Percentiles rank a stretch among this genome's conserved stretches.
These are phyloP conservation scores for Huso huso DNA, from an alignment of 2,797 vertebrate genomes.

Conservation along the genomic window DNA sequence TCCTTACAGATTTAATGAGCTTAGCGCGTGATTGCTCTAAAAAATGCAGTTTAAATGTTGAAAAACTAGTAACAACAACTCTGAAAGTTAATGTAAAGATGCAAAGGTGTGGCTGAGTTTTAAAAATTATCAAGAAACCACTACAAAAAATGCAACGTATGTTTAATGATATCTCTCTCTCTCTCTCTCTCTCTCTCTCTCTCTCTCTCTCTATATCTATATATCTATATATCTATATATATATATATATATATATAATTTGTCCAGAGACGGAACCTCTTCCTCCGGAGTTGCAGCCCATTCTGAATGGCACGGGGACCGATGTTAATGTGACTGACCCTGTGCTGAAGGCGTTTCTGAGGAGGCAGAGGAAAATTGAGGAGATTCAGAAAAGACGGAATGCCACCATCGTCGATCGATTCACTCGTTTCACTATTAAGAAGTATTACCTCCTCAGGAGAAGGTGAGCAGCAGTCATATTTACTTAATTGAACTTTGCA, in stretches of 20 bases:
- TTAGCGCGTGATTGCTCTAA: no score
- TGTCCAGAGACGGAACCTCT: conserved; percentile 71
- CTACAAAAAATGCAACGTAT: no score
- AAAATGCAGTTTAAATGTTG: no score
- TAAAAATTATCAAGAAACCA: no score
- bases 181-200: no score
- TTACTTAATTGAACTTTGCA: not conserved
- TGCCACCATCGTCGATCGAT: conserved; percentile 49
- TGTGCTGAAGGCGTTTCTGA: conserved; percentile 70
- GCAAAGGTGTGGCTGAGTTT: no score
- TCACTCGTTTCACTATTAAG: conserved; percentile 64
- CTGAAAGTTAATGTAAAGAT: no score
- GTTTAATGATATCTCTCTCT: no score
- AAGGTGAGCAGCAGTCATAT: conserved; percentile 54
- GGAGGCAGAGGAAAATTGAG: conserved; percentile 66
- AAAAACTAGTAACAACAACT: no score
- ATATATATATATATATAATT: not conserved
- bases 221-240: no score
- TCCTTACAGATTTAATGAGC: no score
- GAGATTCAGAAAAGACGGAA: conserved; percentile 68
- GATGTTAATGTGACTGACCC: conserved; percentile 66
- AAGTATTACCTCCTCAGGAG: conserved; percentile 79
- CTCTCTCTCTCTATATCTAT: no score
- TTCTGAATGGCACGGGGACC: conserved; percentile 53
- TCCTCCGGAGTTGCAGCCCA: conserved; percentile 78